These are phyloP conservation scores for Agonopterix subpropinquella DNA, from an alignment of 2,888 invertebrate genomes.

Conservation along the genomic window DNA sequence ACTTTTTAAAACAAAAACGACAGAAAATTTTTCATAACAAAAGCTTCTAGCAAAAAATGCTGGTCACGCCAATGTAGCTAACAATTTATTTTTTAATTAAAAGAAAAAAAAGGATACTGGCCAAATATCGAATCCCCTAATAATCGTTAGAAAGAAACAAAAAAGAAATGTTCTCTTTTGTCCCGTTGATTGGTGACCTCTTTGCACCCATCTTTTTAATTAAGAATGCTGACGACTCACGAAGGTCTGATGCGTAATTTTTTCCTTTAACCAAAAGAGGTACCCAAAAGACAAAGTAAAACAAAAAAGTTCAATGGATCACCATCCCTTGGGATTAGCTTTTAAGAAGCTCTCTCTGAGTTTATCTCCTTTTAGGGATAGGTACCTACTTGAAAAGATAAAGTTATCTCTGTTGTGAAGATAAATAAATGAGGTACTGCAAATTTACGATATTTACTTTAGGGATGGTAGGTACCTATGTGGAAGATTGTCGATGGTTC, in stretches of 20 bases:
- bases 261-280: not conserved
- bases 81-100: conserved; percentile 23
- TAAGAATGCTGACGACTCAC: conserved; percentile 12
- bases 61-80: too few species aligned
- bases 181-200: conserved; percentile 19
- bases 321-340: conserved; percentile 2
- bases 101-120: conserved; percentile 10
- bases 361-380: not conserved
- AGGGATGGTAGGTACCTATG: not conserved
- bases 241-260: conserved; percentile 1
- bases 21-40: too few species aligned
- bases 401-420: too few species aligned
- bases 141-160: conserved; percentile 24
- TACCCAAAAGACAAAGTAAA: conserved; percentile 1
- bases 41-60: too few species aligned
- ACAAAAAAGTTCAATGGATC: conserved; percentile 6
- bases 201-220: conserved; percentile 24
- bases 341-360: conserved; percentile 2
- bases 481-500: too few species aligned
- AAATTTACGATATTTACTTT: not conserved
- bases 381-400: too few species aligned
- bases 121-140: conserved; percentile 23
- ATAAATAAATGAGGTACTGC: not conserved
- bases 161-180: conserved; percentile 15
- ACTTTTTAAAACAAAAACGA: too few species aligned